Conservation (phyloP, 2,797 vertebrate genomes). For the Spatula versicolor region DNA sequence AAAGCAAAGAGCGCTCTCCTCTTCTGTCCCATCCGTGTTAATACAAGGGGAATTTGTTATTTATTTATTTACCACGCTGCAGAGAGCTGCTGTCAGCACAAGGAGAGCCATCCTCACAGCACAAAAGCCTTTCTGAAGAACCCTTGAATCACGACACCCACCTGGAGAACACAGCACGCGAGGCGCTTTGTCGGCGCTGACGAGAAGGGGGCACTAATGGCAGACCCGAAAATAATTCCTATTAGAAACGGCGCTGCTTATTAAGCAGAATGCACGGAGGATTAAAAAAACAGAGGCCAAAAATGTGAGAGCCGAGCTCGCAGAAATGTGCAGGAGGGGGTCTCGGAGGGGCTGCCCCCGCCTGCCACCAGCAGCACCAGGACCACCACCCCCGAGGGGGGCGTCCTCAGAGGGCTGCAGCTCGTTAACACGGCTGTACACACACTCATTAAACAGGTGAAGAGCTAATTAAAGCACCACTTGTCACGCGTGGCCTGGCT, state of each 20-base stretch:
- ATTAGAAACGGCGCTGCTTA: background rate
- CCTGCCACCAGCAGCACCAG: background rate
- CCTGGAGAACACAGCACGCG: background rate
- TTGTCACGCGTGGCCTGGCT: background rate
- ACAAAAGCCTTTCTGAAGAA: background rate
- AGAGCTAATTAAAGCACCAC: conserved; percentile 11
- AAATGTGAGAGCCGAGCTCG: background rate
- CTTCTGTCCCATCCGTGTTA: background rate
- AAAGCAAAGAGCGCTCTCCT: background rate
- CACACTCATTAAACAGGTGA: background rate
- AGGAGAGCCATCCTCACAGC: background rate
- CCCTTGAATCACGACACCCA: background rate
- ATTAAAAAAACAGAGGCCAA: background rate
- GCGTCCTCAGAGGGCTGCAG: background rate
- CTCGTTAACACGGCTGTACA: background rate
- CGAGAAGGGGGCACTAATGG: background rate
- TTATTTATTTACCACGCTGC: background rate
- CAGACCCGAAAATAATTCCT: background rate
- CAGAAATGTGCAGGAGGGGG: fast-evolving
- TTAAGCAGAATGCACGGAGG: background rate
- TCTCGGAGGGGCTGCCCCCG: background rate
- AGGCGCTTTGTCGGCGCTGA: background rate
- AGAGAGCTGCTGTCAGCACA: background rate
- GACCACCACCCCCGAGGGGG: background rate
- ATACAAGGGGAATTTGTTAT: background rate